These are phyloP conservation scores for Gonioctena quinquepunctata DNA, from an alignment of 1,140 invertebrate species.

Conservation along the genomic window DNA sequence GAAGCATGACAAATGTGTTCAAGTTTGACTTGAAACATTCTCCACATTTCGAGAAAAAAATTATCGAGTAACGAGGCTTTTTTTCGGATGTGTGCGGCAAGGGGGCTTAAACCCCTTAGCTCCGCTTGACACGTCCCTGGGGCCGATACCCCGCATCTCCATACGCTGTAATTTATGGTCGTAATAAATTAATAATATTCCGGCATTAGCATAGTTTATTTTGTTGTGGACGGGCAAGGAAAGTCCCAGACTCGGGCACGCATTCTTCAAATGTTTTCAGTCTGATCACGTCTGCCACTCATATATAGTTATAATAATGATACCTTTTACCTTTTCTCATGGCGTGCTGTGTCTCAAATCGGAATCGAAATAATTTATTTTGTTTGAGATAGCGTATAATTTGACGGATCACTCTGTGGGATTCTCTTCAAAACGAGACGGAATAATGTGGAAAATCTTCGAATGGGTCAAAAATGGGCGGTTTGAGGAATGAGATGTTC, in stretches of 20 bases:
- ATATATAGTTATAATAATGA: slow-evolving; percentile 39
- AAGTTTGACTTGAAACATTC: no score
- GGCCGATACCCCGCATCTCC: neutral
- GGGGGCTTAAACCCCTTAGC: no score
- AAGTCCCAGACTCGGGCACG: slow-evolving; percentile 12
- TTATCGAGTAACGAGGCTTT: no score
- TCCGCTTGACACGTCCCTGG: no score
- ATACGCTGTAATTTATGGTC: slow-evolving; percentile 30
- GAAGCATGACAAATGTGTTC: no score
- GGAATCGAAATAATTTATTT: slow-evolving; percentile 30
- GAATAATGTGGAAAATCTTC: neutral
- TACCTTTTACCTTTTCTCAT: slow-evolving; percentile 33
- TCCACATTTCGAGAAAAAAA: no score
- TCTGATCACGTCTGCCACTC: slow-evolving; percentile 35
- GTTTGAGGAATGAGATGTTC: no score
- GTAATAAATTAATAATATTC: slow-evolving; percentile 39
- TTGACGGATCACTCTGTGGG: slow-evolving; percentile 10
- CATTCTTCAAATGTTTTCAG: slow-evolving; percentile 33
- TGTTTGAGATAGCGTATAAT: slow-evolving; percentile 18
- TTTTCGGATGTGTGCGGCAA: no score
- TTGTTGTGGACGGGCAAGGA: slow-evolving; percentile 9
- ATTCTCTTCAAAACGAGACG: neutral
- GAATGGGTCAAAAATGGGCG: neutral
- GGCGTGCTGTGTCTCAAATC: slow-evolving; percentile 32
- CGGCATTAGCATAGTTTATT: slow-evolving; percentile 28